phyloP scores from a whole-genome alignment of 2,113 vertebrate species.

The Felis chaus region DNA sequence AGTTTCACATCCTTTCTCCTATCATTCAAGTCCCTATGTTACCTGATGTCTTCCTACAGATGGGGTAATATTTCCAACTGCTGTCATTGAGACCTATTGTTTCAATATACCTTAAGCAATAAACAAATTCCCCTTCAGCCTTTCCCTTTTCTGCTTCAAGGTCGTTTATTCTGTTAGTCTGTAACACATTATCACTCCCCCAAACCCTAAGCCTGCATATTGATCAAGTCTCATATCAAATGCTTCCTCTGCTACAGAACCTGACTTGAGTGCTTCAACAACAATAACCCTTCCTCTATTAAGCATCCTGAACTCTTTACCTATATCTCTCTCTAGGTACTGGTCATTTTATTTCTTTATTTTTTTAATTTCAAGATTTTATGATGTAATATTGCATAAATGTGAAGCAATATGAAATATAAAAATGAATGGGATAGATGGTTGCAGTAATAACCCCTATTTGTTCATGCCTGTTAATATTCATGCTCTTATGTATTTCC shows the following conservation, averaged over 20 bases:
- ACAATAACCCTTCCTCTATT: neutral
- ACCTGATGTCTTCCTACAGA: neutral
- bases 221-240: neutral
- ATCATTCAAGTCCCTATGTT: neutral
- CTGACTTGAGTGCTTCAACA: neutral
- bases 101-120: neutral
- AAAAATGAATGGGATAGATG: neutral
- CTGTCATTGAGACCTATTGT: neutral
- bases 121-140: neutral
- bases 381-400: neutral
- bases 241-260: neutral
- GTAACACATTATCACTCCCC: neutral
- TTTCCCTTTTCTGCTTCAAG: neutral
- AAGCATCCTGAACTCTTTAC: neutral
- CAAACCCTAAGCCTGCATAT: neutral
- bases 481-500: neutral
- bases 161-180: neutral
- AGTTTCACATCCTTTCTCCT: neutral
- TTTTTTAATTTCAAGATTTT: neutral
- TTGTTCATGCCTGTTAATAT: neutral
- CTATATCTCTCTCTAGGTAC: neutral
- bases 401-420: neutral
- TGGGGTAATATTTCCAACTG: neutral
- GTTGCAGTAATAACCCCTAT: neutral
- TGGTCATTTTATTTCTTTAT: neutral